Base-by-base conservation (phyloP, 2,797 vertebrate genomes). In the Hippoglossus hippoglossus region DNA sequence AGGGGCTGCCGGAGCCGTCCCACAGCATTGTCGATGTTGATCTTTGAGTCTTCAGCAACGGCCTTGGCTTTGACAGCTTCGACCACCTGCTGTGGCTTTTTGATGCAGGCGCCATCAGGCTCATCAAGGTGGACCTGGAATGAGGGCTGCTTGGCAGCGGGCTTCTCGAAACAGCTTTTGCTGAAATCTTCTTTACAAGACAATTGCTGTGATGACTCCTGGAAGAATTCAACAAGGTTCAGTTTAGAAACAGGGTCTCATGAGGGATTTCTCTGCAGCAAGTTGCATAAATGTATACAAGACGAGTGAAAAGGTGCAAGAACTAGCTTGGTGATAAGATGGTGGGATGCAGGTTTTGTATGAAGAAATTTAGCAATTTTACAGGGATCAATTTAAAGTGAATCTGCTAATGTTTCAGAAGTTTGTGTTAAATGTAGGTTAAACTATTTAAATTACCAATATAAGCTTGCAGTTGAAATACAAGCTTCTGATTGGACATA, bases 61-160 rank as follows among this genome's bases (percentile, higher is more conserved):
- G 84, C 9, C 55, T 91, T 90, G 0, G 55, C 61, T 73, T 91
- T 92, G 2, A 81, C 13, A 0, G 81, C 2, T 0, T 74, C 74
- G 0, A 19, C 81, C 1, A 49, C 63, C 18, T 81, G 94, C 72
- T 5, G 71, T 0, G 72, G 62, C 58, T 89, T 95, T 83, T 92
- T 96, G 9, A 81, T 55, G 55, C 85, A 87, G 51, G 92, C 85
- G 0, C 90, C 90, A 56, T 97, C 96, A 1, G 95, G 93, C 83
- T 98, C 95, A 31, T 93, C 88, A 56, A 93, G n/a, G 39, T 95
- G 96, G 75, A 99, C 95, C 81, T 95, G 92, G 86, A 99, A 98
- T 2, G 94, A 5, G 0, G 95, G 88, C 59, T 86, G 95, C 49
- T 92, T 95, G 62, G 59, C 5, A 19, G 53, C 0, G 0, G 71